Percentiles rank a stretch among this genome's conserved stretches.
These are phyloP conservation scores for Idris sp. DNA, from an alignment of 1,140 invertebrate genomes.

Conservation along the genomic window DNA sequence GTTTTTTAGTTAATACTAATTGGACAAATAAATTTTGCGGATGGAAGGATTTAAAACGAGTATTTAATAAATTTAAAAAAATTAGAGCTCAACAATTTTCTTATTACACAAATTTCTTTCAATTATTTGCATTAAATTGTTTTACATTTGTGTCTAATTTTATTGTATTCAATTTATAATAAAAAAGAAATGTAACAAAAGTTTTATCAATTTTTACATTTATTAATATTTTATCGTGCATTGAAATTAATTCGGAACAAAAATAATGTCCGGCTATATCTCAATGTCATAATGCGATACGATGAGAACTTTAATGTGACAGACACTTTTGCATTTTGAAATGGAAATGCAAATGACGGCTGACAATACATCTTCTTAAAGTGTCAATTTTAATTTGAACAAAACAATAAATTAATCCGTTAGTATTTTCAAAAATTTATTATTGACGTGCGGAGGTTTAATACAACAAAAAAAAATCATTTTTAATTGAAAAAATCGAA, in stretches of 20 bases:
- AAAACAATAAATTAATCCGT: constrained; percentile 30
- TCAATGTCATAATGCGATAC: constrained; percentile 14
- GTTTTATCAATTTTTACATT: too few species aligned
- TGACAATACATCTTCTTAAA: constrained; percentile 33
- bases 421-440: constrained; percentile 21
- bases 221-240: too few species aligned
- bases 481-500: constrained; percentile 33
- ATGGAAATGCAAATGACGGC: constrained; percentile 20
- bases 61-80: too few species aligned
- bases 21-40: too few species aligned
- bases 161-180: too few species aligned
- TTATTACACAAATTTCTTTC: too few species aligned
- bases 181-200: too few species aligned
- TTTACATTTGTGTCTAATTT: too few species aligned
- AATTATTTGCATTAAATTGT: too few species aligned
- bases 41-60: too few species aligned
- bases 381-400: constrained; percentile 30
- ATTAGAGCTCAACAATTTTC: too few species aligned
- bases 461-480: constrained; percentile 22
- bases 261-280: constrained; percentile 4
- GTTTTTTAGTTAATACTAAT: too few species aligned
- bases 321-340: constrained; percentile 27
- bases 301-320: constrained; percentile 31
- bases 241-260: background rate
- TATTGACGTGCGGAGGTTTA: background rate